phyloP scores from a whole-genome alignment of 2,888 invertebrate species.

The Apodemia zela region DNA sequence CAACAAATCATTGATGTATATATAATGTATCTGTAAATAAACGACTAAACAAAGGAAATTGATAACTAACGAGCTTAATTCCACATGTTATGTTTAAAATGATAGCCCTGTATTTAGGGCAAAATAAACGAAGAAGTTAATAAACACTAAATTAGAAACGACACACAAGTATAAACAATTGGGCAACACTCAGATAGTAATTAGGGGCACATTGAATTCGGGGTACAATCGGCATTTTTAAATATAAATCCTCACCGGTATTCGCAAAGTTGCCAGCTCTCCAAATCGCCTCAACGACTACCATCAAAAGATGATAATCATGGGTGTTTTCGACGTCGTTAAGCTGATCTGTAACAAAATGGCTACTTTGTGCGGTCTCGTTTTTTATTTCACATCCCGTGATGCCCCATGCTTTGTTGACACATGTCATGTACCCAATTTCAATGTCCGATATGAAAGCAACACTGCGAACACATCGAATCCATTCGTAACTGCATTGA shows the following conservation, averaged over 20 bases:
- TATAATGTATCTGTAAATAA: background rate
- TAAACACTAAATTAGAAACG: conserved; percentile 35
- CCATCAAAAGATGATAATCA: conserved; percentile 81
- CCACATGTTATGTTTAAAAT: background rate
- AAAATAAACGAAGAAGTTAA: conserved; percentile 30
- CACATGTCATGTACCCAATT: conserved; percentile 43
- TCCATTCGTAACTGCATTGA: conserved; percentile 36
- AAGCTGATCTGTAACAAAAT: conserved; percentile 80
- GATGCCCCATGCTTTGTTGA: conserved; percentile 63
- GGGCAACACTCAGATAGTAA: conserved; percentile 34
- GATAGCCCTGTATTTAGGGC: background rate
- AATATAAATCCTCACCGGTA: conserved; percentile 73
- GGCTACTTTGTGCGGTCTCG: conserved; percentile 73
- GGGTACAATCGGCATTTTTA: conserved; percentile 52
- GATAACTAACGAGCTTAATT: background rate
- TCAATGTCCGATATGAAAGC: conserved; percentile 39
- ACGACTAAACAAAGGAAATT: too few species aligned
- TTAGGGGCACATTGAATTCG: conserved; percentile 57
- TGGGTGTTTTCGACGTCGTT: conserved; percentile 79
- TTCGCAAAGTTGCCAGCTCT: conserved; percentile 67
- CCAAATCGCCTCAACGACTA: conserved; percentile 75
- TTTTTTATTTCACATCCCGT: conserved; percentile 51
- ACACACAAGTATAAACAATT: conserved; percentile 34
- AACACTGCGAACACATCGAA: conserved; percentile 38
- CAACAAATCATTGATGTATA: background rate